phyloP scores from a whole-genome alignment of 2,888 invertebrate genomes.

The Crossocerus cetratus region DNA sequence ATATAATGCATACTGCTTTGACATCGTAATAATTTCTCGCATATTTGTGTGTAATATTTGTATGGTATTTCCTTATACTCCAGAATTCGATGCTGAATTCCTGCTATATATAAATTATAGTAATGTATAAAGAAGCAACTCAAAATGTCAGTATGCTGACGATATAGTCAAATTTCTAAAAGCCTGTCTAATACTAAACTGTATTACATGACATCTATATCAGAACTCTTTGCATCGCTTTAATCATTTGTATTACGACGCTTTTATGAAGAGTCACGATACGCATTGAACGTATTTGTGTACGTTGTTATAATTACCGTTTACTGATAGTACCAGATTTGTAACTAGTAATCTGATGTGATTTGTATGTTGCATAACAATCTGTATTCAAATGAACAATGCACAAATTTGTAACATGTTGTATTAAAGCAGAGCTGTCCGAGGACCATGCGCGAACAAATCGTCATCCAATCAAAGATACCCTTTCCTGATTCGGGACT shows the following conservation, averaged over 20 bases:
- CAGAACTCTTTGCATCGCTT: constrained; percentile 45
- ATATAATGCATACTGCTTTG: constrained; percentile 49
- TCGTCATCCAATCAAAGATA: no score
- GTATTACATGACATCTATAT: constrained; percentile 57
- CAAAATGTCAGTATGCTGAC: constrained; percentile 51
- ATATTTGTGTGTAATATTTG: constrained; percentile 46
- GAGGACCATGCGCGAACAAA: no score
- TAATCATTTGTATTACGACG: constrained; percentile 18
- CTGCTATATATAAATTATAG: constrained; percentile 63
- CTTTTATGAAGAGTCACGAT: constrained; percentile 7
- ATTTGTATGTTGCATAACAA: constrained; percentile 25
- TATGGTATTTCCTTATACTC: constrained; percentile 44
- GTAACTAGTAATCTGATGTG: constrained; percentile 32
- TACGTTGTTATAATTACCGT: constrained; percentile 1
- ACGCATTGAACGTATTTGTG: constrained; percentile 9
- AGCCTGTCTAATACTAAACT: constrained; percentile 53
- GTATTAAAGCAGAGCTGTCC: constrained; percentile 46
- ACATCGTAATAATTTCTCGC: constrained; percentile 52
- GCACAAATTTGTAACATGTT: constrained; percentile 40
- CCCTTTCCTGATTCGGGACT: no score
- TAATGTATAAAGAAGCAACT: constrained; percentile 68
- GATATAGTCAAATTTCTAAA: constrained; percentile 61
- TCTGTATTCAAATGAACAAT: constrained; percentile 41
- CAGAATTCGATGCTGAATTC: constrained; percentile 30
- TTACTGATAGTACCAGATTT: constrained; percentile 38